phyloP scores from a whole-genome alignment of 2,113 vertebrate genomes.

The Gallinago undulata region DNA sequence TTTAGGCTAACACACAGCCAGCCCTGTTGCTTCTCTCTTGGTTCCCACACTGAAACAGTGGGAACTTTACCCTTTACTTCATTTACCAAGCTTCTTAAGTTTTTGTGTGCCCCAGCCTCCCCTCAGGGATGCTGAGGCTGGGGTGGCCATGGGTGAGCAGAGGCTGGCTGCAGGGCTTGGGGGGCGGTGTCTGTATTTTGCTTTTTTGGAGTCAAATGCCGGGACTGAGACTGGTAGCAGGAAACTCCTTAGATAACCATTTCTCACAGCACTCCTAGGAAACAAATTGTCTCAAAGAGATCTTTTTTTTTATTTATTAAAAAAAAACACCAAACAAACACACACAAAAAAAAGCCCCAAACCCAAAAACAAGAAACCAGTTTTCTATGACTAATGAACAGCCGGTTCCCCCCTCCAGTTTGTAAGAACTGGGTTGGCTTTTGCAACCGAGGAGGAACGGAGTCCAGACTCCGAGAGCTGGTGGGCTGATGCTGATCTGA shows the following conservation, averaged over 20 bases:
- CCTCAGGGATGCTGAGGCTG: background rate
- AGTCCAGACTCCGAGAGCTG: background rate
- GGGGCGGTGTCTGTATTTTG: background rate
- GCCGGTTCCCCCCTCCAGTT: background rate
- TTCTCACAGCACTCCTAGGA: background rate
- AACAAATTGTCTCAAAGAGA: background rate
- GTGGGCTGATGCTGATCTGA: background rate
- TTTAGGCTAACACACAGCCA: background rate
- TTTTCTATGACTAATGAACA: background rate
- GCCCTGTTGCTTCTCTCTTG: background rate
- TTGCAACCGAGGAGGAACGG: background rate
- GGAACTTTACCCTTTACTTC: background rate
- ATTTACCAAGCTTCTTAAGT: background rate
- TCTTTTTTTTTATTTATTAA: background rate
- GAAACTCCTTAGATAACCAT: background rate
- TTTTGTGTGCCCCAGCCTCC: background rate
- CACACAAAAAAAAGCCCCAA: background rate
- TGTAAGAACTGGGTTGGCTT: background rate
- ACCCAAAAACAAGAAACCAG: background rate
- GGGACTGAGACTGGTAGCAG: background rate
- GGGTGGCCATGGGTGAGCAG: accelerated
- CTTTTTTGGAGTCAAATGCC: background rate
- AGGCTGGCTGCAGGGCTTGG: background rate
- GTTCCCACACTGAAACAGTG: background rate
- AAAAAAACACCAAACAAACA: background rate